Conservation (phyloP, 2,888 invertebrate genomes). For the Carpatolechia fugitivella region DNA sequence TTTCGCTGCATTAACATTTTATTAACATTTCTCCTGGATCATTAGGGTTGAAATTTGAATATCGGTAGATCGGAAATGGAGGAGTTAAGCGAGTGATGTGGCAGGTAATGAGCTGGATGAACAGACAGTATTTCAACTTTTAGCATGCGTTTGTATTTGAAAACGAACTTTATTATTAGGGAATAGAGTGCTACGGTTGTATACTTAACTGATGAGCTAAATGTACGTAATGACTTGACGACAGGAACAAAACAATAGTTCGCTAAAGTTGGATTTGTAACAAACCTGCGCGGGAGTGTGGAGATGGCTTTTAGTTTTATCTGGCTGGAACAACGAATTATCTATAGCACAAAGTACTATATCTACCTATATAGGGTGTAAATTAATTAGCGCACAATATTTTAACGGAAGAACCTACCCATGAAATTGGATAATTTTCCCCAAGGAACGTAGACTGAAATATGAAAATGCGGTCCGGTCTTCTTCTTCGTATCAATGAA, state of each 20-base stretch:
- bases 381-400: too few species aligned
- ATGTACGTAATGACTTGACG: slow-evolving; percentile 67
- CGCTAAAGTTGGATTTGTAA: slow-evolving; percentile 68
- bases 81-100: slow-evolving; percentile 78
- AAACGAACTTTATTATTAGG: background rate
- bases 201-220: background rate
- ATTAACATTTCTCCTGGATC: slow-evolving; percentile 76
- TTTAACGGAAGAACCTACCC: too few species aligned
- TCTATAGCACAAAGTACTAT: too few species aligned
- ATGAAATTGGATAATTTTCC: too few species aligned
- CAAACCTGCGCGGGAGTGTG: slow-evolving; percentile 38
- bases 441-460: too few species aligned
- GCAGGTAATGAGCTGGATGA: slow-evolving; percentile 30
- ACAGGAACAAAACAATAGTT: slow-evolving; percentile 70
- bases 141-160: background rate
- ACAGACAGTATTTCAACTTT: background rate
- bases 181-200: background rate
- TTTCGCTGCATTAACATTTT: slow-evolving; percentile 76
- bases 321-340: background rate
- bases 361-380: background rate
- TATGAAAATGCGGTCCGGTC: too few species aligned
- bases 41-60: slow-evolving; percentile 78
- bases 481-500: too few species aligned
- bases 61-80: slow-evolving; percentile 78
- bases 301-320: slow-evolving; percentile 41